A percentile compares a stretch with the other conserved stretches of the same genome.
Evolutionary conservation across 2,888 invertebrate species (phyloP).

Genomic region (Hipparchia semele): DNA sequence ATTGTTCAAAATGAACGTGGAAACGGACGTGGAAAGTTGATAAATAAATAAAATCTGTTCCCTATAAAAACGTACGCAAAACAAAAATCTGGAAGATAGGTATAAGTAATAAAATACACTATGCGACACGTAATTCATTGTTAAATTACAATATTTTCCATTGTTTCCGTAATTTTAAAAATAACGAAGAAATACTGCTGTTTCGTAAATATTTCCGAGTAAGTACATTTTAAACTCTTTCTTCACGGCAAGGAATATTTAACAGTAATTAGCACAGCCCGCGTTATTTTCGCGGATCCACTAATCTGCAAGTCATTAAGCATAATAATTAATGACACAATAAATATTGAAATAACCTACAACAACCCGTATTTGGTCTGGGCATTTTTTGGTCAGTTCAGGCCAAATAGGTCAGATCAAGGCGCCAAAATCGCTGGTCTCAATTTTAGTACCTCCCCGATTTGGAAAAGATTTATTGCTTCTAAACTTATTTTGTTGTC

Average conservation of each 20-base stretch:
- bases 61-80: neutral
- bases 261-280: neutral
- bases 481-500: neutral
- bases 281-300: no score
- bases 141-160: conserved; percentile 18
- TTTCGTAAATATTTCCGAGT: conserved; percentile 26
- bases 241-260: neutral
- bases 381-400: neutral
- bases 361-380: neutral
- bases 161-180: conserved; percentile 23
- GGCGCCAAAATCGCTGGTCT: neutral
- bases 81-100: neutral
- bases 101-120: neutral
- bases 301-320: no score
- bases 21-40: no score
- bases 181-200: conserved; percentile 6
- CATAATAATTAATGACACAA: neutral
- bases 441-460: neutral
- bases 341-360: neutral
- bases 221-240: conserved; percentile 17
- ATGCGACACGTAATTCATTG: neutral
- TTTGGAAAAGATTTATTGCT: neutral
- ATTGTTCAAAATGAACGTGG: no score
- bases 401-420: neutral
- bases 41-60: neutral